These are phyloP conservation scores for Micronycteris hirsuta DNA, from an alignment of 2,113 vertebrate species.

Conservation along the genomic window DNA sequence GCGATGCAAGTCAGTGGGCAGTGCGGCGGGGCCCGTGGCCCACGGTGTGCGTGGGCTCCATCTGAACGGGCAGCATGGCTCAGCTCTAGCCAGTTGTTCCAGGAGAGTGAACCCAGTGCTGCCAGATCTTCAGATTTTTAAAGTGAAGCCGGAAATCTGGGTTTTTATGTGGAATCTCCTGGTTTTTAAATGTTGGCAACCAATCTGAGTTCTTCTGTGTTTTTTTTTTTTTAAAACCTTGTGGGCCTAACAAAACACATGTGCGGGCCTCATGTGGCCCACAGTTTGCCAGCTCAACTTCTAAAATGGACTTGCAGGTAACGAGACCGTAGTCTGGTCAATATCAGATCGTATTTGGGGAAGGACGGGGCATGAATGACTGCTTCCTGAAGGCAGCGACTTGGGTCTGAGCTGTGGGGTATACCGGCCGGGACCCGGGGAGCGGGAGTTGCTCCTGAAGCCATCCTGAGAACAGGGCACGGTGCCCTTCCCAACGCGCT, in stretches of 20 bases:
- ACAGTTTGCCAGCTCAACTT: constrained; percentile 21
- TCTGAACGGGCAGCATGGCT: background rate
- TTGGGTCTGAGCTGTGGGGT: background rate
- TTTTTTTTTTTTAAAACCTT: constrained; percentile 6
- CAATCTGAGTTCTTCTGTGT: background rate
- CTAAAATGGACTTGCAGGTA: constrained; percentile 6
- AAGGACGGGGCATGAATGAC: background rate
- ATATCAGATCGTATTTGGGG: background rate
- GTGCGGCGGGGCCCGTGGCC: accelerated
- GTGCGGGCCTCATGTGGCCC: constrained; percentile 44
- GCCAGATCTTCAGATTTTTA: constrained; percentile 20
- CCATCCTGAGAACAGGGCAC: background rate
- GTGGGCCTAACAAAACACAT: constrained; percentile 36
- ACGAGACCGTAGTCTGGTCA: background rate
- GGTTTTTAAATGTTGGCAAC: constrained; percentile 57
- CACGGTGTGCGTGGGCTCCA: accelerated
- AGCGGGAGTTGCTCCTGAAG: background rate
- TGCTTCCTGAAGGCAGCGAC: background rate
- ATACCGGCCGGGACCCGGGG: background rate
- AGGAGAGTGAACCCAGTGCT: background rate
- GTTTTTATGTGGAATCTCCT: constrained; percentile 62
- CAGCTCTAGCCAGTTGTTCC: background rate
- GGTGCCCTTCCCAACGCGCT: background rate
- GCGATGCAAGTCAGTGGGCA: accelerated
- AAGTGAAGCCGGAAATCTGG: constrained; percentile 55